Base-by-base conservation (phyloP, 2,888 invertebrate species). In the Arctia plantaginis region DNA sequence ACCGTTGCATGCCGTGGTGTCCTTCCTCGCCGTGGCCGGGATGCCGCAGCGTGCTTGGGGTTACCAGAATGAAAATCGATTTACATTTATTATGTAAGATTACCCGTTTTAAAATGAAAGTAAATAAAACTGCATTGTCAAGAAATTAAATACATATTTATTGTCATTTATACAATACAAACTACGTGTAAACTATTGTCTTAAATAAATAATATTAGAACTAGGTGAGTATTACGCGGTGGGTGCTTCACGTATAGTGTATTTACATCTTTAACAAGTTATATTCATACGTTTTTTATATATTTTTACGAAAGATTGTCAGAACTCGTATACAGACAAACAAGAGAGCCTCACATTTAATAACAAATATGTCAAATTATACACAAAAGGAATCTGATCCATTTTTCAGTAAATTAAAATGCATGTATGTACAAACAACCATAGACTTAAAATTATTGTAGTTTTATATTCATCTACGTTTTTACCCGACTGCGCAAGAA, bases 151-250 rank as follows among this genome's bases (percentile, higher is more conserved):
- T 67, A 35, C 20, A 62, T 72, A 77, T 84, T 84, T 82, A 85
- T 81, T 81, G 71, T 78, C 74, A 75, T 83, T 66, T 75, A 74
- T 77, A 80, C 72, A 76, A 76, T 71, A 75, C 78, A 78, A 76
- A 76, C 76, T 72, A 69, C 68, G 65, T 69, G 66, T 73, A 80
- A 73, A 79, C 73, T 75, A 47, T 70, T 66, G 72, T 71, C 79
- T 86, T 85, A 85, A 81, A 86, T 88, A 88, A 86, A 87, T 88
- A 89, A 76, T 78, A 75, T 79, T 80, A 82, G 78, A 82, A 79
- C 73, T 75, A 86, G 86, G 89, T 90, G 91, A 91, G 89, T 88
- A 86, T 90, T 86, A 85, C 88, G 92, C 89, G 93, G 93, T 93
- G 93, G 93, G 93, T 90, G 92, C 92, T 87, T 85, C 85, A 77